Percentiles rank a stretch among this genome's conserved stretches.
These are phyloP conservation scores for Dasypogon diadema DNA, from an alignment of 2,888 invertebrate genomes.

Conservation along the genomic window DNA sequence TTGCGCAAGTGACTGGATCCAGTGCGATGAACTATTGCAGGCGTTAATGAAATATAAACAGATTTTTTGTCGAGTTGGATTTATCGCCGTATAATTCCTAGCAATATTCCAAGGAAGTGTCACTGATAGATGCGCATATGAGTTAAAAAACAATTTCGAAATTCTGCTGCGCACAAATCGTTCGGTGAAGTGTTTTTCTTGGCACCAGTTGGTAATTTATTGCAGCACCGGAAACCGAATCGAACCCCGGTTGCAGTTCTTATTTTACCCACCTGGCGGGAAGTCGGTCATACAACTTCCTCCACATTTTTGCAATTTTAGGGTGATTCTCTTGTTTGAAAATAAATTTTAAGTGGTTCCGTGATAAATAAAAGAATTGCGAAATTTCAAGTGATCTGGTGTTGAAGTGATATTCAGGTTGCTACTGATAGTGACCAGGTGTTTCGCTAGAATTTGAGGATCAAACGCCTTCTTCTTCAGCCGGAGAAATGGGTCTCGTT, in stretches of 20 bases:
- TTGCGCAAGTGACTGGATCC: not conserved
- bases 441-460: too few relatives aligned
- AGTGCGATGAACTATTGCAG: constrained; percentile 23
- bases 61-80: constrained; percentile 8
- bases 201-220: not conserved
- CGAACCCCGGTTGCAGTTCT: constrained; percentile 5
- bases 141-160: not conserved
- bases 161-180: not conserved
- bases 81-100: not conserved
- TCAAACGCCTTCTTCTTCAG: too few relatives aligned
- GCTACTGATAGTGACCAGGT: too few relatives aligned
- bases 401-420: constrained; percentile 5
- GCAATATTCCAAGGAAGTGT: not conserved
- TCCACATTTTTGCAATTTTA: too few relatives aligned
- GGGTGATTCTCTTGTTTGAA: not conserved
- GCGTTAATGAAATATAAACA: constrained; percentile 32
- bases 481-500: not conserved
- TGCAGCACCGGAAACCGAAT: constrained; percentile 18
- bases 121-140: constrained; percentile 14
- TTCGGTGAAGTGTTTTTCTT: not conserved
- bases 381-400: not conserved
- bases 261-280: constrained; percentile 12
- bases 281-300: not conserved
- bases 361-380: not conserved
- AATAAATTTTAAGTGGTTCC: not conserved